A percentile compares a stretch with the other conserved stretches of the same genome.
Evolutionary conservation across 2,888 invertebrate species (phyloP).

Genomic region (Ptilodon capucinus): DNA sequence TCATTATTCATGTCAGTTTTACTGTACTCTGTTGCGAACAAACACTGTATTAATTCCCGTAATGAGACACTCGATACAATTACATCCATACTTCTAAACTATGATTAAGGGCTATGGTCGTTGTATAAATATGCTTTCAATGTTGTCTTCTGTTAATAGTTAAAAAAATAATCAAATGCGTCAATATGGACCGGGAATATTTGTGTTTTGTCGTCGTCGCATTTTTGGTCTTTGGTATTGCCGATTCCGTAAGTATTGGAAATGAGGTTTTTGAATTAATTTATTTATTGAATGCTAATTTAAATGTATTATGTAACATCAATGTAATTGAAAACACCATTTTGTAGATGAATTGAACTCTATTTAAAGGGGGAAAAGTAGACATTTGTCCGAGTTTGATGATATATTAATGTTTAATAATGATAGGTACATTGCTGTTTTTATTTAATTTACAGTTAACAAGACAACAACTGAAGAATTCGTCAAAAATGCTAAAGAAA

Average conservation of each 20-base stretch:
- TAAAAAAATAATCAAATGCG: constrained; percentile 17
- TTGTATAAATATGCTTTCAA: constrained; percentile 24
- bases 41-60: constrained; percentile 13
- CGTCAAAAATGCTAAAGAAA: constrained; percentile 82
- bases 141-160: constrained; percentile 15
- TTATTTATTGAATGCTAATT: too few relatives aligned
- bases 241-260: constrained; percentile 60
- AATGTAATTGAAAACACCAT: too few relatives aligned
- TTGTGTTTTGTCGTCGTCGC: constrained; percentile 40
- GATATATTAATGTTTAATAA: too few relatives aligned
- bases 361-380: too few relatives aligned
- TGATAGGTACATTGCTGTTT: too few relatives aligned
- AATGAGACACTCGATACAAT: constrained; percentile 15
- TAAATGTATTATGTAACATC: too few relatives aligned
- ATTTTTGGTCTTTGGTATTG: constrained; percentile 34
- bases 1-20: neutral
- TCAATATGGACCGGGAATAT: constrained; percentile 36
- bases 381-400: too few relatives aligned
- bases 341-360: too few relatives aligned
- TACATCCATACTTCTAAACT: constrained; percentile 5
- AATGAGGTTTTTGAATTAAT: constrained; percentile 8
- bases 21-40: neutral
- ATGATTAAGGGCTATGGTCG: constrained; percentile 14
- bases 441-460: constrained; percentile 52
- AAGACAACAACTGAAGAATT: constrained; percentile 83